phyloP scores from a whole-genome alignment of 2,888 invertebrate species.

The Adelognathus sp. region DNA sequence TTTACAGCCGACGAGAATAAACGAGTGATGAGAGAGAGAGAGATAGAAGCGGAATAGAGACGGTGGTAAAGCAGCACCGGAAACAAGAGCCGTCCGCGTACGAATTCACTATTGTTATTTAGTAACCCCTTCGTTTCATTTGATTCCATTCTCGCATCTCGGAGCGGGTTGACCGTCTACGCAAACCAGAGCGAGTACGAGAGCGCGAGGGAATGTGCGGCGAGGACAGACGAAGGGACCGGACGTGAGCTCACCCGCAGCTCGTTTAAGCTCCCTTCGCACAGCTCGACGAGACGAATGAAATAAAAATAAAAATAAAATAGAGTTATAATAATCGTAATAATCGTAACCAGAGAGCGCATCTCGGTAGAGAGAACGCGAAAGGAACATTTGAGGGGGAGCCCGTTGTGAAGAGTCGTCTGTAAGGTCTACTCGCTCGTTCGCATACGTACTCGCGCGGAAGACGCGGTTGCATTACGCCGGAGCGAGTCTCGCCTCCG shows the following conservation, averaged over 20 bases:
- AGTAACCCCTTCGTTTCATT: constrained; percentile 77
- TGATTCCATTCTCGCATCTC: constrained; percentile 75
- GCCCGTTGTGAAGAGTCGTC: not conserved
- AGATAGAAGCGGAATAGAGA: constrained; percentile 3
- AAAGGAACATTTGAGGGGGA: not conserved
- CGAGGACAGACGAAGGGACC: constrained; percentile 41
- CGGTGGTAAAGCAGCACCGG: constrained; percentile 68
- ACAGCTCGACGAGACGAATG: constrained; percentile 25
- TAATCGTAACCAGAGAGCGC: constrained; percentile 41
- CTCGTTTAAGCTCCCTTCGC: constrained; percentile 74
- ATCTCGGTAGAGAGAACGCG: constrained; percentile 18
- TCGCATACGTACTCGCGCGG: not conserved
- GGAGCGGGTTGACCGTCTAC: constrained; percentile 58
- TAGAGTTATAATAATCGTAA: constrained; percentile 54
- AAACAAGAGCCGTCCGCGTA: constrained; percentile 78
- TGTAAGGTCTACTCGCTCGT: not conserved
- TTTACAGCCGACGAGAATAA: not conserved
- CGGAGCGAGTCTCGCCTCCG: constrained; percentile 32
- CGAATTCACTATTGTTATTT: constrained; percentile 80
- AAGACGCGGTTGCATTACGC: constrained; percentile 69
- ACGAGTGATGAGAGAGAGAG: constrained; percentile 22
- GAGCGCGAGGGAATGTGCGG: constrained; percentile 12
- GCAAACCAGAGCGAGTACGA: constrained; percentile 21
- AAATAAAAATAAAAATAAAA: constrained; percentile 42
- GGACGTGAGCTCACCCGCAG: constrained; percentile 75